Conservation (phyloP, 2,797 vertebrate species). For the Hypotaenidia okinawae region DNA sequence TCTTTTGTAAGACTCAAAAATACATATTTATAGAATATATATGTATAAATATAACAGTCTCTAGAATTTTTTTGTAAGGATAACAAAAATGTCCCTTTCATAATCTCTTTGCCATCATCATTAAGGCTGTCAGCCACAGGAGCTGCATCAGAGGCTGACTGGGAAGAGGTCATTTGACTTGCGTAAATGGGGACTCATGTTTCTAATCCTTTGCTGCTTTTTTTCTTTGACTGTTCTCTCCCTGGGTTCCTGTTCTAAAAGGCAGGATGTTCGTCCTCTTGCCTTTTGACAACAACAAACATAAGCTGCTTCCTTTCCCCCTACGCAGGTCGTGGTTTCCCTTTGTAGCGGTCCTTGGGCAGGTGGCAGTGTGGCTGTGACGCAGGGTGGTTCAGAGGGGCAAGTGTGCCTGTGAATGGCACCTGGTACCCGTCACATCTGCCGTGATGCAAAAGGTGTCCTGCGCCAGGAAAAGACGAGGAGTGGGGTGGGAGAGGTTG, state of each 20-base stretch:
- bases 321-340: not conserved
- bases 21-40: not conserved
- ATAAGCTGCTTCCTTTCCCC: not conserved
- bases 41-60: no score
- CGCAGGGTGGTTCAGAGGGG: not conserved
- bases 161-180: conserved; percentile 1
- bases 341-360: not conserved
- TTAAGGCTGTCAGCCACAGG: not conserved
- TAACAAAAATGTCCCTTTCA: not conserved
- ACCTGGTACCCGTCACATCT: not conserved
- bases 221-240: not conserved
- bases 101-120: not conserved
- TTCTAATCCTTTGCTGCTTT: conserved; percentile 6
- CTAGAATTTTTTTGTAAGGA: not conserved
- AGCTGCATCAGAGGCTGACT: conserved; percentile 9
- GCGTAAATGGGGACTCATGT: not conserved
- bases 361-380: not conserved
- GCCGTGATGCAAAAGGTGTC: not conserved
- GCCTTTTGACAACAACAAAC: not conserved
- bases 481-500: not conserved
- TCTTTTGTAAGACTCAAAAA: not conserved
- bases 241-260: conserved; percentile 29
- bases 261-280: conserved; percentile 34
- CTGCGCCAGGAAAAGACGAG: not conserved
- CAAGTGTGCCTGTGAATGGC: rapidly evolving